Evolutionary conservation across 2,113 vertebrate genomes (phyloP).

Genomic region (Procapra przewalskii): DNA sequence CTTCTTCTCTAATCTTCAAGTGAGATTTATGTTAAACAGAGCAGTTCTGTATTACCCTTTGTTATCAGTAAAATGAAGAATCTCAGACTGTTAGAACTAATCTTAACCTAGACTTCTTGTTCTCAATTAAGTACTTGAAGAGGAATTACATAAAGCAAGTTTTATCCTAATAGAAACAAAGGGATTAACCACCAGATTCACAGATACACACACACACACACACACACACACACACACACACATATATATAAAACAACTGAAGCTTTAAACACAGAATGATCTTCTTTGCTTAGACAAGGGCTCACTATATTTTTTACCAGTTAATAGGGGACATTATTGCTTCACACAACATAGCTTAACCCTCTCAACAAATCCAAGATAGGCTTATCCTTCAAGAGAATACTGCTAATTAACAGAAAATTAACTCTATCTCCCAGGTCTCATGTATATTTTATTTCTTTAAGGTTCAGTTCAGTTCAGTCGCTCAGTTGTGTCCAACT

Average conservation of each 20-base stretch:
- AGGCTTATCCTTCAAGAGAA: neutral
- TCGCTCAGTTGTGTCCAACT: fast-evolving
- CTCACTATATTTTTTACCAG: neutral
- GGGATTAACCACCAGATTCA: neutral
- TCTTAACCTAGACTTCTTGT: neutral
- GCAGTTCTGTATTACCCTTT: neutral
- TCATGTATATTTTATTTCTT: neutral
- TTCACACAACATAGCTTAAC: neutral
- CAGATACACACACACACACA: neutral
- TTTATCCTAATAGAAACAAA: neutral
- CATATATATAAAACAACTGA: neutral
- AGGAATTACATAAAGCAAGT: neutral
- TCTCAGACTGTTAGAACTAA: neutral
- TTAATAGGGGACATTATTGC: neutral
- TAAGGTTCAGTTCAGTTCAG: neutral
- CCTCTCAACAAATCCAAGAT: neutral
- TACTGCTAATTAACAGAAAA: neutral
- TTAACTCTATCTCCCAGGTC: neutral
- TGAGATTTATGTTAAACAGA: neutral
- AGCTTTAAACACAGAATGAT: neutral
- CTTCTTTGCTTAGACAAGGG: neutral
- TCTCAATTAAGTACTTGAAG: neutral
- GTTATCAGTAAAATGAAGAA: neutral
- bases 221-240: too few relatives aligned
- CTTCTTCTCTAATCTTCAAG: neutral